A percentile compares a stretch with the other conserved stretches of the same genome.
These are phyloP conservation scores for Thymelicus lineola DNA, from an alignment of 2,888 invertebrate genomes.

Conservation along the genomic window DNA sequence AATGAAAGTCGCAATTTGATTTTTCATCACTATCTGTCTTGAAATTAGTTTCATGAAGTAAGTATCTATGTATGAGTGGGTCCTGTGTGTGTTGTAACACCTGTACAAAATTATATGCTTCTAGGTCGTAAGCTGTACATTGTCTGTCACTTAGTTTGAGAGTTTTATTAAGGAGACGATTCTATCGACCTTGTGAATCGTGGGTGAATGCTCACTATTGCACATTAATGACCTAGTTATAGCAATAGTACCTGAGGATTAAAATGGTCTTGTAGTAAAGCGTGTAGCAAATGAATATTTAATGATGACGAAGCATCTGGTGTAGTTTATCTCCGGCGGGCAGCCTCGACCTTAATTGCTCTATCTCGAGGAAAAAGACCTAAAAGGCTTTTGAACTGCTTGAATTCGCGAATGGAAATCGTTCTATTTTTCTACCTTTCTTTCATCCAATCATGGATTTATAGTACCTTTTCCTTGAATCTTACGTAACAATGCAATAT, in stretches of 20 bases:
- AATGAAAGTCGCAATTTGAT: too few species aligned
- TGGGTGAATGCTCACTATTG: neutral
- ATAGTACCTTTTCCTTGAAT: too few species aligned
- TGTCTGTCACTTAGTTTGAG: neutral
- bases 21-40: too few species aligned
- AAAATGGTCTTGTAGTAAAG: neutral
- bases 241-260: neutral
- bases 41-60: too few species aligned
- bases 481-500: too few species aligned
- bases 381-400: slow-evolving; percentile 12
- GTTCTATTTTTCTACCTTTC: slow-evolving; percentile 11
- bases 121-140: too few species aligned
- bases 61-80: too few species aligned
- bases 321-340: slow-evolving; percentile 27
- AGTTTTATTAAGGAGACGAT: neutral
- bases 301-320: slow-evolving; percentile 35
- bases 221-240: slow-evolving; percentile 2
- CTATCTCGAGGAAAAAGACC: slow-evolving; percentile 27
- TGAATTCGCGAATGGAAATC: slow-evolving; percentile 5
- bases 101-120: too few species aligned
- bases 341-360: slow-evolving; percentile 35
- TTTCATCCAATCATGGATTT: neutral
- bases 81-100: too few species aligned
- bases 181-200: neutral
- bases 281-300: slow-evolving; percentile 22